These are phyloP conservation scores for Drosophila kanekoi DNA, from an alignment of 2,888 invertebrate genomes.

Conservation along the genomic window DNA sequence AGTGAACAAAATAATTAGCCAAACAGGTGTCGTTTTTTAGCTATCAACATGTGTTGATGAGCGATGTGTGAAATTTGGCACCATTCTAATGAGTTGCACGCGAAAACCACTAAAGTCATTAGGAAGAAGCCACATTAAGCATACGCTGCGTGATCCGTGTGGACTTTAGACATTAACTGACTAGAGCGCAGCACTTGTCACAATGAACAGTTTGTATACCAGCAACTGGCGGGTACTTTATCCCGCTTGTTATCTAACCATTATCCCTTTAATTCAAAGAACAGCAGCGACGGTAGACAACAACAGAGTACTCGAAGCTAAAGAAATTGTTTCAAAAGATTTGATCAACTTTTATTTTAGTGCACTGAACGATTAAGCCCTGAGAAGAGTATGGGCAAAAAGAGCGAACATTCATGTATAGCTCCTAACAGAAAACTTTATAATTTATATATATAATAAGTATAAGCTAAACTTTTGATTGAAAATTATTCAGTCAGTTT, in stretches of 20 bases:
- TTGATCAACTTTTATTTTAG: not conserved
- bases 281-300: constrained; percentile 38
- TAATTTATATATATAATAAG: no score
- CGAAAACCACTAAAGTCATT: constrained; percentile 45
- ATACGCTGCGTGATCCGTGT: constrained; percentile 26
- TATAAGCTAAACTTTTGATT: no score
- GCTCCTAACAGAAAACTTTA: no score
- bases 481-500: no score
- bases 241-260: constrained; percentile 47
- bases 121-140: constrained; percentile 40
- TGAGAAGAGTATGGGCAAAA: no score
- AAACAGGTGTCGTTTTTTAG: constrained; percentile 36
- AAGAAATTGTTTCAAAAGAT: constrained; percentile 24
- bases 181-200: constrained; percentile 26
- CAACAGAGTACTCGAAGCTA: constrained; percentile 34
- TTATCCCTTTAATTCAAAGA: constrained; percentile 58
- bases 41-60: constrained; percentile 20
- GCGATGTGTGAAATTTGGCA: constrained; percentile 30
- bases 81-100: constrained; percentile 48
- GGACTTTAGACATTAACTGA: constrained; percentile 11
- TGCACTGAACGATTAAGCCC: not conserved
- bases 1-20: constrained; percentile 74
- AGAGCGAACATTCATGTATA: no score
- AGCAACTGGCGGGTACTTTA: constrained; percentile 22
- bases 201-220: constrained; percentile 20